These are phyloP conservation scores for Steatornis caripensis DNA, from an alignment of 2,113 vertebrate genomes.

Conservation along the genomic window DNA sequence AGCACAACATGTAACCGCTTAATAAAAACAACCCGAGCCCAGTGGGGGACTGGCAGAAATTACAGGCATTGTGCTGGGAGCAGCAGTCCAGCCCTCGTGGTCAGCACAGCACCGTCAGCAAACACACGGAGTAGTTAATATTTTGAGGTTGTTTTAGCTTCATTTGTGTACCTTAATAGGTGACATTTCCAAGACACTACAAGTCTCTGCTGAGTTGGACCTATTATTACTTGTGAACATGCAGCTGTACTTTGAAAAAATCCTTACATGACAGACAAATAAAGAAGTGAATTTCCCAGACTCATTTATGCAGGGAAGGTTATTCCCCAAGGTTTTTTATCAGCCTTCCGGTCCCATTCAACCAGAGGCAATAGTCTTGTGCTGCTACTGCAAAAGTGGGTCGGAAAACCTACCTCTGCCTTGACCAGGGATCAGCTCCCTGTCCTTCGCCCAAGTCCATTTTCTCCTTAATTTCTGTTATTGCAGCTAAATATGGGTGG, in stretches of 20 bases:
- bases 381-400: not conserved
- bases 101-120: not conserved
- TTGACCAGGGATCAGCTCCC: not conserved
- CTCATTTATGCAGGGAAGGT: not conserved
- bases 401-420: not conserved
- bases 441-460: not conserved
- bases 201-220: not conserved
- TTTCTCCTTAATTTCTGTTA: not conserved
- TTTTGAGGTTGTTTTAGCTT: conserved; percentile 5
- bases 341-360: not conserved
- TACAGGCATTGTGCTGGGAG: not conserved
- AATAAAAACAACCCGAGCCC: not conserved
- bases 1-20: not conserved
- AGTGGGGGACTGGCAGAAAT: not conserved
- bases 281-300: not conserved
- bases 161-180: not conserved
- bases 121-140: not conserved
- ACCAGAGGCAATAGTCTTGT: not conserved
- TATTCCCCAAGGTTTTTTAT: not conserved
- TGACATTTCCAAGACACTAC: not conserved
- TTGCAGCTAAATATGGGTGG: not conserved
- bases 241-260: not conserved
- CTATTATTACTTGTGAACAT: not conserved
- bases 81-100: not conserved
- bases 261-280: not conserved